Percentiles rank a stretch among this genome's conserved stretches.
These are phyloP conservation scores for Percina caprodes DNA, from an alignment of 2,113 vertebrate genomes.

Conservation along the genomic window DNA sequence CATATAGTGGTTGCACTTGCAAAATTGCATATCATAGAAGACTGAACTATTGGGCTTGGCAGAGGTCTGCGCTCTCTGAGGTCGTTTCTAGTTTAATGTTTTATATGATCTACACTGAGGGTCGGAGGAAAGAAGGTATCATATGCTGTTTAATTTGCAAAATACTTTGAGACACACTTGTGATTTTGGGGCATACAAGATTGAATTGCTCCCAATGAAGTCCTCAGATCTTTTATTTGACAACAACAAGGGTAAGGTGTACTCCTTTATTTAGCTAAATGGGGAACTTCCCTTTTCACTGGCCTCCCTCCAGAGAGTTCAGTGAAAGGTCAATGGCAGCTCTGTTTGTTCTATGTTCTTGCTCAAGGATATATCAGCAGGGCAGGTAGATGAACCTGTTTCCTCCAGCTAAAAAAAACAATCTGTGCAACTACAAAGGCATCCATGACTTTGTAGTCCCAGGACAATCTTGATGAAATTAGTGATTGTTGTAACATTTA, in stretches of 20 bases:
- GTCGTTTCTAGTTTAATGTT: too few relatives aligned
- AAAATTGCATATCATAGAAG: too few relatives aligned
- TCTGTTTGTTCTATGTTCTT: not conserved
- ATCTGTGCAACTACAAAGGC: not conserved
- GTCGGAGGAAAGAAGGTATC: too few relatives aligned
- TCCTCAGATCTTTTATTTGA: not conserved
- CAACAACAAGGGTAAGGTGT: not conserved
- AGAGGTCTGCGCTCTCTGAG: too few relatives aligned
- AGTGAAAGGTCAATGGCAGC: not conserved
- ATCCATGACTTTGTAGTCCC: not conserved
- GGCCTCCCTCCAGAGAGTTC: not conserved
- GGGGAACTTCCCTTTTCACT: not conserved
- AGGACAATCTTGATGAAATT: not conserved
- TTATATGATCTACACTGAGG: too few relatives aligned
- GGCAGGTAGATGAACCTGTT: not conserved
- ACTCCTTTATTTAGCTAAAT: not conserved
- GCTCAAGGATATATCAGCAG: not conserved
- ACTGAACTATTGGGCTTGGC: too few relatives aligned
- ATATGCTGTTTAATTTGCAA: not conserved
- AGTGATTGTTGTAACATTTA: not conserved
- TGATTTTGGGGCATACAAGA: not conserved
- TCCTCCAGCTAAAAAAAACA: not conserved
- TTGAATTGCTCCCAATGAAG: not conserved
- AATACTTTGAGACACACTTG: not conserved
- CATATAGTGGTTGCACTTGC: too few relatives aligned